Percentiles rank a stretch among this genome's conserved stretches.
Conservation (phyloP, 2,797 vertebrate genomes). For the Avahi laniger region DNA sequence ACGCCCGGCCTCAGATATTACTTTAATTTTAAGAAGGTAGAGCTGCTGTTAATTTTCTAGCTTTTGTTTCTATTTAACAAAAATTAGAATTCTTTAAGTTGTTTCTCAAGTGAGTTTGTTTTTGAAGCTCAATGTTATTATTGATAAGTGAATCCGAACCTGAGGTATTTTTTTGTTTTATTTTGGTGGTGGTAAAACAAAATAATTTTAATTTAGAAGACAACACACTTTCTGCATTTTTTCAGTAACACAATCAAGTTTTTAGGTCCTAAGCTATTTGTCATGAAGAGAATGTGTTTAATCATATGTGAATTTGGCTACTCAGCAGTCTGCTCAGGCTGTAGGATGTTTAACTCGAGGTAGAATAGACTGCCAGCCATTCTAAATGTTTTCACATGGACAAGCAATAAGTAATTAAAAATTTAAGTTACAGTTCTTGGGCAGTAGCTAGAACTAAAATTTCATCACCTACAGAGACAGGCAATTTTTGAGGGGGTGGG, state of each 20-base stretch:
- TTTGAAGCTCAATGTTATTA: background rate
- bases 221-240: constrained; percentile 71
- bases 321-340: constrained; percentile 75
- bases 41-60: background rate
- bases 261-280: constrained; percentile 66
- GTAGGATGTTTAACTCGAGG: constrained; percentile 80
- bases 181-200: constrained; percentile 62
- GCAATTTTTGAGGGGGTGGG: background rate
- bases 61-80: constrained; percentile 21
- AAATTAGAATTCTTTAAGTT: background rate
- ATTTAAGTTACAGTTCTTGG: constrained; percentile 80
- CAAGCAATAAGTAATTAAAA: constrained; percentile 84
- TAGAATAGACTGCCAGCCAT: constrained; percentile 84
- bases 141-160: background rate
- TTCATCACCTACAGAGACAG: background rate
- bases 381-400: constrained; percentile 84
- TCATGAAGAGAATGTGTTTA: constrained; percentile 75
- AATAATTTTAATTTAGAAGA: constrained; percentile 76
- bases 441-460: constrained; percentile 49
- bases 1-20: too few relatives aligned
- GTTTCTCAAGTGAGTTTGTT: constrained; percentile 42
- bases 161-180: background rate
- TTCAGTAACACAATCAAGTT: constrained; percentile 75
- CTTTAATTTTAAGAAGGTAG: constrained; percentile 4
- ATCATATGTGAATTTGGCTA: constrained; percentile 80